phyloP scores from a whole-genome alignment of 2,797 vertebrate genomes.

The Hydrocynus forskahlii region DNA sequence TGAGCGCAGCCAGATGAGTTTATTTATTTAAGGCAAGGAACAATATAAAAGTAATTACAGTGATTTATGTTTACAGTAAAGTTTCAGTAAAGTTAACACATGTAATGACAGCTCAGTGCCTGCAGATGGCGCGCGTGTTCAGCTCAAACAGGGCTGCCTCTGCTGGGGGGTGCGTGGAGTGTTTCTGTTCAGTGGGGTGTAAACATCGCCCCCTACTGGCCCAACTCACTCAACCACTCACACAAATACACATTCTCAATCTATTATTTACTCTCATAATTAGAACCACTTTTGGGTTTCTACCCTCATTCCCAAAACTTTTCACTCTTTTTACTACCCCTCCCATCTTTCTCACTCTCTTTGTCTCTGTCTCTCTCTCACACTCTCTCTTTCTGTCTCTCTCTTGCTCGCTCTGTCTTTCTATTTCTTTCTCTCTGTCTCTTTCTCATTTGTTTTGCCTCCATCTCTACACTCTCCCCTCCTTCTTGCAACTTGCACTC shows the following conservation, averaged over 20 bases:
- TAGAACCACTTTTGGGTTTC: not conserved
- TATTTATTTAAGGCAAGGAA: no score
- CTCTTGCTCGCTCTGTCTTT: not conserved
- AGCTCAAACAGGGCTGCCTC: not conserved
- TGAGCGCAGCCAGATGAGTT: no score
- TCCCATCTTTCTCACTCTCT: not conserved
- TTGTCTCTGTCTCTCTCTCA: not conserved
- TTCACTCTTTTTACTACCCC: not conserved
- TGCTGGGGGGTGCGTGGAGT: not conserved
- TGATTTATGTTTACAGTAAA: no score
- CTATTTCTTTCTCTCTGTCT: not conserved
- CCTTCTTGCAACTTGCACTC: no score
- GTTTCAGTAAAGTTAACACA: no score
- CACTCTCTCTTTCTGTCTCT: not conserved
- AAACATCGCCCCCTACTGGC: not conserved
- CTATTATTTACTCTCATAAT: not conserved
- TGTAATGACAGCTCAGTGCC: not conserved
- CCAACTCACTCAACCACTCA: not conserved
- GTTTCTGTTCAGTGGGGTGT: not conserved
- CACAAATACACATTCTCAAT: not conserved
- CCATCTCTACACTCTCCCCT: not conserved
- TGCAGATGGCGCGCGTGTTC: constrained; percentile 7
- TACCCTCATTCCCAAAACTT: not conserved
- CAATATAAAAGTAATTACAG: no score
- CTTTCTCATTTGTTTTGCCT: not conserved